Conservation (phyloP, 2,113 vertebrate species). For the Dermatemys mawii region DNA sequence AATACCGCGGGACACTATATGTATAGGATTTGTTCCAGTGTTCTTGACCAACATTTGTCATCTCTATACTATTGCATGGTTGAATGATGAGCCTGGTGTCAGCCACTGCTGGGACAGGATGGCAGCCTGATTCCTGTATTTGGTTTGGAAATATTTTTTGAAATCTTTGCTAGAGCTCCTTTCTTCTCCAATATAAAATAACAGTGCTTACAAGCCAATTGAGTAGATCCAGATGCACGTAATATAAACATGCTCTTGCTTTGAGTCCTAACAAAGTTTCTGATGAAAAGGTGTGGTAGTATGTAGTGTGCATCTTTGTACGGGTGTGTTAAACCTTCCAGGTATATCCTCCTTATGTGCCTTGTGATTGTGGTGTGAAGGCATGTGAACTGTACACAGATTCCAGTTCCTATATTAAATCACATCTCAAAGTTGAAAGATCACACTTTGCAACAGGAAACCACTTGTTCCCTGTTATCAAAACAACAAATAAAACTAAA, state of each 20-base stretch:
- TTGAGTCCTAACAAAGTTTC: slow-evolving; percentile 17
- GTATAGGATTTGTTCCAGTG: background rate
- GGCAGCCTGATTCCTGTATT: background rate
- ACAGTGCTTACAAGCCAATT: background rate
- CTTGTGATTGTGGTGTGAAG: background rate
- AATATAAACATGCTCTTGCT: slow-evolving; percentile 32
- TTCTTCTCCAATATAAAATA: background rate
- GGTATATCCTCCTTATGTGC: slow-evolving; percentile 17
- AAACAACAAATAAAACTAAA: background rate
- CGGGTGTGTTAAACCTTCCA: background rate
- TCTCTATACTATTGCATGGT: background rate
- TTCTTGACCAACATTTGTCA: background rate
- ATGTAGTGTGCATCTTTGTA: background rate
- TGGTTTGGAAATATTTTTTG: background rate
- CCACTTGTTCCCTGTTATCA: background rate
- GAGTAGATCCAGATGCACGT: background rate
- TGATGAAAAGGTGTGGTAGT: slow-evolving; percentile 10
- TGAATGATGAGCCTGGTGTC: background rate
- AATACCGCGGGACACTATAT: background rate
- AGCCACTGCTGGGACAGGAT: background rate
- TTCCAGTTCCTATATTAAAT: background rate
- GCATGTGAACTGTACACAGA: background rate
- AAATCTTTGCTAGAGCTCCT: too few relatives aligned
- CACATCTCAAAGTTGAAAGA: background rate
- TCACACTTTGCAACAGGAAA: background rate